Percentiles rank a stretch among this genome's conserved stretches.
phyloP scores from a whole-genome alignment of 2,797 vertebrate species.

The Xenentodon cancila region DNA sequence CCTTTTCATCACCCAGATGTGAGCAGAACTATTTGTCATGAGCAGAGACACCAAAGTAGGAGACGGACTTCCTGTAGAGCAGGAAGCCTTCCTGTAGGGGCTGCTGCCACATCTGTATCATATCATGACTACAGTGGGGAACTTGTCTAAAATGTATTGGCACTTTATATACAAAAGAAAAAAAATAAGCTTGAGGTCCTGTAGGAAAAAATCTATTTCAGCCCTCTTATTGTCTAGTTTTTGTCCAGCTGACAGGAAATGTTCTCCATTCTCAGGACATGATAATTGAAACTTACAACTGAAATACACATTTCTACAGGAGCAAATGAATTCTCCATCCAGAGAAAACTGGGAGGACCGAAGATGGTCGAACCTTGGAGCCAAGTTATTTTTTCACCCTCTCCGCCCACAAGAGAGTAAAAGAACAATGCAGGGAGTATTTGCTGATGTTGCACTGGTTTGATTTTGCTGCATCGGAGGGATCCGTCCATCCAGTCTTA shows the following conservation, averaged over 20 bases:
- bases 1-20: slow-evolving; percentile 1
- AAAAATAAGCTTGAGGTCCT: no score
- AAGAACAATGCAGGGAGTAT: slow-evolving; percentile 2
- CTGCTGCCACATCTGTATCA: slow-evolving; percentile 7
- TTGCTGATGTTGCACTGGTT: slow-evolving; percentile 16
- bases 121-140: no score
- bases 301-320: slow-evolving; percentile 43
- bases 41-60: slow-evolving; percentile 23
- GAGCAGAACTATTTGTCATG: slow-evolving; percentile 17
- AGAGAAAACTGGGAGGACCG: slow-evolving; percentile 36
- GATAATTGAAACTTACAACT: slow-evolving; percentile 53
- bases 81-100: slow-evolving; percentile 16
- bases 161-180: no score
- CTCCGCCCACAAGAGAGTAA: slow-evolving; percentile 26
- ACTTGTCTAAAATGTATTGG: not conserved
- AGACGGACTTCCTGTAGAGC: slow-evolving; percentile 17
- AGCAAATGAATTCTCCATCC: slow-evolving; percentile 30
- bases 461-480: not conserved
- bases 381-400: slow-evolving; percentile 37
- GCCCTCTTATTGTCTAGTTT: no score
- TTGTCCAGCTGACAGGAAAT: slow-evolving; percentile 30
- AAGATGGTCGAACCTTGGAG: slow-evolving; percentile 26
- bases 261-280: slow-evolving; percentile 25
- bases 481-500: not conserved
- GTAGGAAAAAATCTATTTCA: no score